A percentile compares a stretch with the other conserved stretches of the same genome.
These are phyloP conservation scores for Phocides pigmalion DNA, from an alignment of 1,140 invertebrate genomes.

Conservation along the genomic window DNA sequence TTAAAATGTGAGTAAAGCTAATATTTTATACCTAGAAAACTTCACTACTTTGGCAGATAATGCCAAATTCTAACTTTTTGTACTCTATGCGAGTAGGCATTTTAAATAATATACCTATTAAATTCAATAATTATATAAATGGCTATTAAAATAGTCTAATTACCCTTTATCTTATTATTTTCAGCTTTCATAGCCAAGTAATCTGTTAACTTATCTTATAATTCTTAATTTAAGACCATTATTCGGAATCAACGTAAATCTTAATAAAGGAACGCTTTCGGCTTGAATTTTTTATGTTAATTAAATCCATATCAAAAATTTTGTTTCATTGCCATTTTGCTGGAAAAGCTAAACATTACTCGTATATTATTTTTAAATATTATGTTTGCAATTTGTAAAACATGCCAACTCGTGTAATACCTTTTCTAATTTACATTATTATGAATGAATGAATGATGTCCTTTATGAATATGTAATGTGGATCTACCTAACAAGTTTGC, in stretches of 20 bases:
- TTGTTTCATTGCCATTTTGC: neutral
- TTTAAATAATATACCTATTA: too few relatives aligned
- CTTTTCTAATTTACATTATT: constrained; percentile 23
- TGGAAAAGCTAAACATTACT: neutral
- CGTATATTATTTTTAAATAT: constrained; percentile 1
- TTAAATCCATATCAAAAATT: constrained; percentile 2
- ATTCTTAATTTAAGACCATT: neutral
- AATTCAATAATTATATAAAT: too few relatives aligned
- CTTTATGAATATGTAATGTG: constrained; percentile 24
- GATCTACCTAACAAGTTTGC: constrained; percentile 21
- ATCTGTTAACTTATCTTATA: neutral
- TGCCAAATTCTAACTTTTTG: too few relatives aligned
- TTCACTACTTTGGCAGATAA: too few relatives aligned
- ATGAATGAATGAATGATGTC: constrained; percentile 14
- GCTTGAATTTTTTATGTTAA: neutral
- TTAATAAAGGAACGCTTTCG: neutral
- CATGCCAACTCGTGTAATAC: constrained; percentile 4
- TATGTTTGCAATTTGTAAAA: constrained; percentile 8
- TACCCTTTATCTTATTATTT: too few relatives aligned
- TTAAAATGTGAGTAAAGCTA: too few relatives aligned
- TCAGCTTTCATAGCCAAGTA: neutral
- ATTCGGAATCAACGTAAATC: constrained; percentile 2
- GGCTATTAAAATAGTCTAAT: too few relatives aligned
- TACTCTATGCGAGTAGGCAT: too few relatives aligned
- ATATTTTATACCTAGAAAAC: too few relatives aligned